Evolutionary conservation across 2,113 vertebrate species (phyloP).

Genomic region (Antennarius striatus): DNA sequence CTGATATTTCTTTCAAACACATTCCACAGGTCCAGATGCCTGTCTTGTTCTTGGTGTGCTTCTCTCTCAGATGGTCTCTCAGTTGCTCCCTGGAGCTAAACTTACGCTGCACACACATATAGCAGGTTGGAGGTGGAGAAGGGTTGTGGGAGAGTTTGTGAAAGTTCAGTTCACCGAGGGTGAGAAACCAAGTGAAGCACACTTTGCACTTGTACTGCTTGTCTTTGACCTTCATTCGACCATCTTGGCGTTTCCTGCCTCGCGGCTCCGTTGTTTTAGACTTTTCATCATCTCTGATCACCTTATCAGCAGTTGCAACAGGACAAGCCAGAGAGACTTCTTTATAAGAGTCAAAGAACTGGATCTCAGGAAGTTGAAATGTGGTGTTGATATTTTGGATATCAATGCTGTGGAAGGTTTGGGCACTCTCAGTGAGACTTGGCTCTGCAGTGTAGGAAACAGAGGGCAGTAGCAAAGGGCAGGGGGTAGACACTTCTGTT

Average conservation of each 20-base stretch:
- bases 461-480: slow-evolving; percentile 64
- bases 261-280: slow-evolving; percentile 72
- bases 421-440: slow-evolving; percentile 53
- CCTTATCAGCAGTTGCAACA: slow-evolving; percentile 23
- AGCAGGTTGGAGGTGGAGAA: slow-evolving; percentile 94
- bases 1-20: slow-evolving; percentile 94
- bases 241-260: slow-evolving; percentile 74
- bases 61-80: slow-evolving; percentile 91
- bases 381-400: slow-evolving; percentile 82
- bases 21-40: slow-evolving; percentile 97
- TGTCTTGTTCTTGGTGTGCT: slow-evolving; percentile 89
- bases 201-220: slow-evolving; percentile 95
- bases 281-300: slow-evolving; percentile 58
- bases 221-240: slow-evolving; percentile 82
- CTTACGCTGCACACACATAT: slow-evolving; percentile 97
- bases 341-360: slow-evolving; percentile 79
- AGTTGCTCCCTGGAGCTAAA: slow-evolving; percentile 95
- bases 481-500: slow-evolving; percentile 57
- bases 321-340: slow-evolving; percentile 65
- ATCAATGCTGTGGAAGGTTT: slow-evolving; percentile 78
- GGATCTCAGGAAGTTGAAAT: slow-evolving; percentile 83
- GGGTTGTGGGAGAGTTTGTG: slow-evolving; percentile 95
- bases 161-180: slow-evolving; percentile 91
- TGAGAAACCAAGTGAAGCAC: slow-evolving; percentile 95
- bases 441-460: slow-evolving; percentile 50